A percentile compares a stretch with the other conserved stretches of the same genome.
Evolutionary conservation across 1,140 invertebrate species (phyloP).

Genomic region (Rhizoglyphus robini): DNA sequence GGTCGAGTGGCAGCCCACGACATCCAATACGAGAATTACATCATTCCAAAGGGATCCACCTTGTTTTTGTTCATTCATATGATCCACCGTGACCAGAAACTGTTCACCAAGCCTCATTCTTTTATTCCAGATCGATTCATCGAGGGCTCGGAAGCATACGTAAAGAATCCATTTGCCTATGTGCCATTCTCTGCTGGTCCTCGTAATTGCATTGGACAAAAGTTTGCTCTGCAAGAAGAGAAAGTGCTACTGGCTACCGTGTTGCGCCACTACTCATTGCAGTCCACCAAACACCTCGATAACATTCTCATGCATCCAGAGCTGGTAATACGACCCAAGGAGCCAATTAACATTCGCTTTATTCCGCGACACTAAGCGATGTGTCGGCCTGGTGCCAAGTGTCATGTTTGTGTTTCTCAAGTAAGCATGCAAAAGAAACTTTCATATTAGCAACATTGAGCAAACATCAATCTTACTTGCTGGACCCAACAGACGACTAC

Average conservation of each 20-base stretch:
- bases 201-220: slow-evolving; percentile 39
- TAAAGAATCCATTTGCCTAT: slow-evolving; percentile 31
- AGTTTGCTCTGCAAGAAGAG: slow-evolving; percentile 43
- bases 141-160: slow-evolving; percentile 27
- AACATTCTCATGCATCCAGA: slow-evolving; percentile 32
- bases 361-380: not conserved
- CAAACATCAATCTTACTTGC: too few relatives aligned
- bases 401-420: too few relatives aligned
- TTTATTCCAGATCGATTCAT: slow-evolving; percentile 39
- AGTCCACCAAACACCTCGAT: slow-evolving; percentile 29
- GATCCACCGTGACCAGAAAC: slow-evolving; percentile 35
- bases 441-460: too few relatives aligned
- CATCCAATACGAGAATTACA: slow-evolving; percentile 27
- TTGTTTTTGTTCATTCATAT: slow-evolving; percentile 32
- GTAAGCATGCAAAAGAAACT: too few relatives aligned
- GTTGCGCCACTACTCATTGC: slow-evolving; percentile 31
- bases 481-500: too few relatives aligned
- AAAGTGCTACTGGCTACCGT: slow-evolving; percentile 39
- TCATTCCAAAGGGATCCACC: slow-evolving; percentile 33
- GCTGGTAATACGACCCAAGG: slow-evolving; percentile 33
- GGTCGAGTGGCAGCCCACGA: slow-evolving; percentile 54
- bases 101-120: slow-evolving; percentile 34
- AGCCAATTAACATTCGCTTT: slow-evolving; percentile 17
- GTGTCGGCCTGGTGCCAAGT: too few relatives aligned
- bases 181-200: slow-evolving; percentile 38